Evolutionary conservation across 2,888 invertebrate species (phyloP).

Genomic region (Prosapia bicincta): DNA sequence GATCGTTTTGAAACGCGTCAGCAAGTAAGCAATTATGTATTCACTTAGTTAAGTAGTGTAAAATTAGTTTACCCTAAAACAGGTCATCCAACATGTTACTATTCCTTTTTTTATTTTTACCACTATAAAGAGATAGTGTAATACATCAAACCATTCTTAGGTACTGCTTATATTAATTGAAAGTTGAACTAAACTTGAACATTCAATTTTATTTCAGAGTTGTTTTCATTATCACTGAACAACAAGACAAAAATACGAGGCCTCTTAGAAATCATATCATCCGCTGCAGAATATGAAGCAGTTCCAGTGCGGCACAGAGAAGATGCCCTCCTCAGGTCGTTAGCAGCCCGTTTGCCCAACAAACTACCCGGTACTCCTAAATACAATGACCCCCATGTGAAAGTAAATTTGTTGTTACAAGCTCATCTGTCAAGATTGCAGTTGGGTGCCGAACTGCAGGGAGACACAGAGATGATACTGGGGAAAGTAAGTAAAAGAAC

Average conservation of each 20-base stretch:
- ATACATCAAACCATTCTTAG: too few species aligned
- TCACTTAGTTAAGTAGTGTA: too few species aligned
- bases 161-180: background rate
- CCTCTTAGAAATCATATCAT: constrained; percentile 94
- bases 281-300: constrained; percentile 94
- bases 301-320: constrained; percentile 94
- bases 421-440: constrained; percentile 94
- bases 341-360: constrained; percentile 58
- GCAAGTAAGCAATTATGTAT: too few species aligned
- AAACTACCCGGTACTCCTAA: constrained; percentile 61
- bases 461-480: constrained; percentile 89
- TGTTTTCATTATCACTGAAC: constrained; percentile 95
- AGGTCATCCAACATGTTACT: too few species aligned
- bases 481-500: constrained; percentile 54
- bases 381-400: constrained; percentile 95
- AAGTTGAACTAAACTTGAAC: background rate
- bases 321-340: constrained; percentile 73
- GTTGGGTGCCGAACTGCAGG: constrained; percentile 92
- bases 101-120: too few species aligned
- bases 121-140: too few species aligned
- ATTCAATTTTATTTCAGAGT: constrained; percentile 59
- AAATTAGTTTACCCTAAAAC: too few species aligned
- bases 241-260: constrained; percentile 97
- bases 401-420: constrained; percentile 92
- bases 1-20: too few species aligned